Evolutionary conservation across 2,888 invertebrate species (phyloP).

Genomic region (Diachrysia chrysitis): DNA sequence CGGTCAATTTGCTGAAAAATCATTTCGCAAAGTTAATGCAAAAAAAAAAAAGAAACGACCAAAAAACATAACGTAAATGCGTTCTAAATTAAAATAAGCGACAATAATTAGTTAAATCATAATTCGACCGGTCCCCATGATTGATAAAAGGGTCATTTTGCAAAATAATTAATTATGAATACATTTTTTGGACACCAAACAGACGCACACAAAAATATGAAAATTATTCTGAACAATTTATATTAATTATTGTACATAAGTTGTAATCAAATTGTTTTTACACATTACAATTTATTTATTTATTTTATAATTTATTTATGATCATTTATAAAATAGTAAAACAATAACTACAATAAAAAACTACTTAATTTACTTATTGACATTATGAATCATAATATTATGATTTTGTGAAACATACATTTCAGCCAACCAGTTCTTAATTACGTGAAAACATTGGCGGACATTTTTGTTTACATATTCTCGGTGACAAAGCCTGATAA

Average conservation of each 20-base stretch:
- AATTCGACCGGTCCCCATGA: neutral
- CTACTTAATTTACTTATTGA: too few relatives aligned
- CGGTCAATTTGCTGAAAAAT: neutral
- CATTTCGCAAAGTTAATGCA: neutral
- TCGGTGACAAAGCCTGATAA: conserved; percentile 2
- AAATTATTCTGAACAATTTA: too few relatives aligned
- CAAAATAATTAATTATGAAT: neutral
- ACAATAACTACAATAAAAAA: too few relatives aligned
- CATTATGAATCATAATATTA: neutral
- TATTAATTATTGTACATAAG: too few relatives aligned
- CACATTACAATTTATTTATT: too few relatives aligned
- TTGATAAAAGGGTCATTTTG: neutral
- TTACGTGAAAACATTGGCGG: conserved; percentile 2
- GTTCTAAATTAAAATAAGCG: neutral
- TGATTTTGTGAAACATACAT: neutral
- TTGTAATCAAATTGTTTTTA: too few relatives aligned
- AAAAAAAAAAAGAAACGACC: neutral
- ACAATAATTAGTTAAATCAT: neutral
- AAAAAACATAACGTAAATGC: neutral
- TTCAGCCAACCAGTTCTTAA: neutral
- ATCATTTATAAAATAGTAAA: too few relatives aligned
- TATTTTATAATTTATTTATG: too few relatives aligned
- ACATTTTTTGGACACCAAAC: too few relatives aligned
- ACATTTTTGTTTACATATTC: conserved; percentile 7
- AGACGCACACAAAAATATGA: too few relatives aligned